phyloP scores from a whole-genome alignment of 1,140 invertebrate species.

The Trachymyrmex septentrionalis region DNA sequence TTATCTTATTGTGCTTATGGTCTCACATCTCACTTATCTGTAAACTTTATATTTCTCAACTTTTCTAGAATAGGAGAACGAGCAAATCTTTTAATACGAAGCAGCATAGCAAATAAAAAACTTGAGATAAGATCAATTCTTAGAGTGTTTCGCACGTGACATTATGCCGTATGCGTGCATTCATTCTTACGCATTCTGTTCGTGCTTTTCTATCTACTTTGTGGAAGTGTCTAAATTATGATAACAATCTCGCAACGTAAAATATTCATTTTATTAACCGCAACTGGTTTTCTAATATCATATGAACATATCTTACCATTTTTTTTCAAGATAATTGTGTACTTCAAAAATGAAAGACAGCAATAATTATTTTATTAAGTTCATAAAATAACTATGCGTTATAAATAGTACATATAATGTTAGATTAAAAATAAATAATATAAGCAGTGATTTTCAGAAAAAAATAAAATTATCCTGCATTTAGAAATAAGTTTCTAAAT shows the following conservation, averaged over 20 bases:
- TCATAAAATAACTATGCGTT: neutral
- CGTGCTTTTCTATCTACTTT: constrained; percentile 9
- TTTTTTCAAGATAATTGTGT: neutral
- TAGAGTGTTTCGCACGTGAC: neutral
- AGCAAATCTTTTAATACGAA: neutral
- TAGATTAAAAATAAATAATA: constrained; percentile 13
- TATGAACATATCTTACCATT: neutral
- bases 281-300: neutral
- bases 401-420: neutral
- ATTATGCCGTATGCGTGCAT: constrained; percentile 25
- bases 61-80: neutral
- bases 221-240: neutral
- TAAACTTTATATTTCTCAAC: neutral
- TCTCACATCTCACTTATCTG: neutral
- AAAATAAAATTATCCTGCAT: neutral
- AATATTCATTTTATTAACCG: neutral
- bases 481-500: too few species aligned
- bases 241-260: constrained; percentile 28
- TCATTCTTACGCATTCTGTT: constrained; percentile 24
- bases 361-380: neutral
- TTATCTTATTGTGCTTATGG: neutral
- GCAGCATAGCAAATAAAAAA: neutral
- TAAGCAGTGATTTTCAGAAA: neutral
- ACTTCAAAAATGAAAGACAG: neutral
- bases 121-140: constrained; percentile 6